Conservation (phyloP, 30 jellyfish, hydroid and myxozoan genomes). For the Aurelia coerulea region DNA sequence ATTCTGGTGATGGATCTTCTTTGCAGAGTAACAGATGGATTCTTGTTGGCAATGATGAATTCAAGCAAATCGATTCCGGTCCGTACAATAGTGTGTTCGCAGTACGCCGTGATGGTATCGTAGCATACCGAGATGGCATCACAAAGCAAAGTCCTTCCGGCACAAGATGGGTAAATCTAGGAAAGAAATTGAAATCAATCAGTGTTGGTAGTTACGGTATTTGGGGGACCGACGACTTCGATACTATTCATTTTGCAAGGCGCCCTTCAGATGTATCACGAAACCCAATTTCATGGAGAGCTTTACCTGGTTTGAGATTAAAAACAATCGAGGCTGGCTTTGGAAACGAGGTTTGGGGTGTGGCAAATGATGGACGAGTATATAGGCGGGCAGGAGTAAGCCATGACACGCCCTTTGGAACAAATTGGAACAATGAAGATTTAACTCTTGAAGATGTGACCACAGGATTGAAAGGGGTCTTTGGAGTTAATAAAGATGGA, state of each 20-base stretch:
- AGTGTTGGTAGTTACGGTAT: slow-evolving; percentile 70
- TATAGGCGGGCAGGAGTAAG: slow-evolving; percentile 56
- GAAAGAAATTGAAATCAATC: slow-evolving; percentile 33
- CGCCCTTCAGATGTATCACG: slow-evolving; percentile 24
- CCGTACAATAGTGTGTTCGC: slow-evolving; percentile 47
- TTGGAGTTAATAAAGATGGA: slow-evolving; percentile 58
- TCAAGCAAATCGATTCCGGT: slow-evolving; percentile 67
- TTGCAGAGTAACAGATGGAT: slow-evolving; percentile 53
- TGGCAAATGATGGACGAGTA: slow-evolving; percentile 54
- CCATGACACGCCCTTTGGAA: slow-evolving; percentile 75
- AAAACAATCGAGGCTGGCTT: slow-evolving; percentile 71
- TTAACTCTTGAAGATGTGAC: slow-evolving; percentile 31
- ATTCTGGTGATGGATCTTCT: slow-evolving; percentile 11
- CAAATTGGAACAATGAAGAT: slow-evolving; percentile 34
- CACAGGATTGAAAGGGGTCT: slow-evolving; percentile 79
- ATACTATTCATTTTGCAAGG: slow-evolving; percentile 37
- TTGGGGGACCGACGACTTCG: slow-evolving; percentile 60
- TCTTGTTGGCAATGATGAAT: slow-evolving; percentile 17
- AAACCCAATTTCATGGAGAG: slow-evolving; percentile 41
- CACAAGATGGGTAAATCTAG: slow-evolving; percentile 49
- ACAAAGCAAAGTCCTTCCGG: slow-evolving; percentile 54
- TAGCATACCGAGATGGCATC: slow-evolving; percentile 62
- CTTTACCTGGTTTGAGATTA: slow-evolving; percentile 29
- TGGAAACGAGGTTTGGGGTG: slow-evolving; percentile 81
- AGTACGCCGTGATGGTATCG: slow-evolving; percentile 21